Conservation (phyloP, 2,797 vertebrate genomes). For the Lutjanus campechanus region DNA sequence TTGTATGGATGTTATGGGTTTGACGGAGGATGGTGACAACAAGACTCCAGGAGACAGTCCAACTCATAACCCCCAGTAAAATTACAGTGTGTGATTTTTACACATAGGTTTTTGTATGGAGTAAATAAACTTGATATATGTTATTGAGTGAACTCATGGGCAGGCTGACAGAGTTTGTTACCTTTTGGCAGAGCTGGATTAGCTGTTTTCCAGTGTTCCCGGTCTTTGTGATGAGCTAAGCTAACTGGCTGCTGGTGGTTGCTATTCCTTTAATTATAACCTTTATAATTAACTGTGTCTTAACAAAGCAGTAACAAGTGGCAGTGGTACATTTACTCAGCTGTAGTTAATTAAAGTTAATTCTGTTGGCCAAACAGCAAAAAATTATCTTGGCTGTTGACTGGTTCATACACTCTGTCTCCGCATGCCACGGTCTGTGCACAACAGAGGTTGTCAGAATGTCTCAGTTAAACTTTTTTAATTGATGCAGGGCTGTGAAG, state of each 20-base stretch:
- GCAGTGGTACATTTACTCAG: too few species aligned
- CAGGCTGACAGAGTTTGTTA: too few species aligned
- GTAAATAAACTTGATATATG: too few species aligned
- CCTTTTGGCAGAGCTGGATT: background rate
- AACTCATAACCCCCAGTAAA: background rate
- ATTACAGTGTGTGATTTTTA: too few species aligned
- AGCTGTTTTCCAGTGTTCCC: background rate
- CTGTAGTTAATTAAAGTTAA: background rate
- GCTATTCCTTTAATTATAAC: background rate
- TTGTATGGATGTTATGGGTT: too few species aligned
- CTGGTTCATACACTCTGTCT: background rate
- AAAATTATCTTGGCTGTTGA: background rate
- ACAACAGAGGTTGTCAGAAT: background rate
- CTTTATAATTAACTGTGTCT: background rate
- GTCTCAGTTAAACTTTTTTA: background rate
- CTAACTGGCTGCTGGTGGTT: background rate
- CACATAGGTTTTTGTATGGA: too few species aligned
- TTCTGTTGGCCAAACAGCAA: background rate
- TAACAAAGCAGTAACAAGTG: too few species aligned
- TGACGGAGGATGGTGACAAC: too few species aligned
- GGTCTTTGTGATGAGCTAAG: background rate
- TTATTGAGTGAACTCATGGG: too few species aligned
- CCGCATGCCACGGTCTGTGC: background rate
- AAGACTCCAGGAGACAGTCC: too few species aligned
- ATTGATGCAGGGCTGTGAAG: background rate